Base-by-base conservation (phyloP, 2,888 invertebrate genomes). In the Notocelia uddmanniana region DNA sequence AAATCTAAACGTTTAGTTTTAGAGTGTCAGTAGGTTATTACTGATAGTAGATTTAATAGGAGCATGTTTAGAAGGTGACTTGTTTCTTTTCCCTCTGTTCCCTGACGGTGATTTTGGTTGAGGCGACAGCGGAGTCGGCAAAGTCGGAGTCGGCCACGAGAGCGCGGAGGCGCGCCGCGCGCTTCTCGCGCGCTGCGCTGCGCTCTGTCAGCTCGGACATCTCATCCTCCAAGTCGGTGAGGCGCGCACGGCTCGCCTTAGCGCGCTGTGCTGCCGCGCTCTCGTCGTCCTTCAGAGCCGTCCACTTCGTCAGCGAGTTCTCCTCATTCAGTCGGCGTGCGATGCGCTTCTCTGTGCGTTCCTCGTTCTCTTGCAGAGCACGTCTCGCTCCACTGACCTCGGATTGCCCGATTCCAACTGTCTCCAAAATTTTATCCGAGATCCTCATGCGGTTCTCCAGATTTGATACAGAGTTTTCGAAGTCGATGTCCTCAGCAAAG, bases 221-320 rank as follows among this genome's bases (percentile, higher is more conserved):
- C 86, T 97, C 97, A 63, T 95, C 95, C 81, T 97, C 97, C 55
- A 97, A 90, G 80, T 97, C 97, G 48, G 94, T 94, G 19, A 97
- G 89, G 60, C 97, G 95, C 11, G 96, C 96, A 75, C 96, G 94
- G 1, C 96, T 94, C 34, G 94, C 95, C 78, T 95, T 95, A 0
- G 96, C 97, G 62, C 97, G 88, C 58, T 94, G 91, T 21, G 94
- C 94, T 0, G 97, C 96, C 0, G 95, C 95, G 74, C 91, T 94
- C 74, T 93, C 92, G 9, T 93, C 92, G 6, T 79, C 85, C 58
- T 94, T 94, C 15, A 96, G 70, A n/a, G 95, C 95, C 0, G 95
- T 93, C 96, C 96, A 96, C 82, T 95, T 96, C 19, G 95, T 95
- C n/a, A 95, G 82, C 2, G 87, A 80, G 75, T 81, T 87, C 45